Evolutionary conservation across 2,797 vertebrate genomes (phyloP).

Genomic region (Rhincodon typus): DNA sequence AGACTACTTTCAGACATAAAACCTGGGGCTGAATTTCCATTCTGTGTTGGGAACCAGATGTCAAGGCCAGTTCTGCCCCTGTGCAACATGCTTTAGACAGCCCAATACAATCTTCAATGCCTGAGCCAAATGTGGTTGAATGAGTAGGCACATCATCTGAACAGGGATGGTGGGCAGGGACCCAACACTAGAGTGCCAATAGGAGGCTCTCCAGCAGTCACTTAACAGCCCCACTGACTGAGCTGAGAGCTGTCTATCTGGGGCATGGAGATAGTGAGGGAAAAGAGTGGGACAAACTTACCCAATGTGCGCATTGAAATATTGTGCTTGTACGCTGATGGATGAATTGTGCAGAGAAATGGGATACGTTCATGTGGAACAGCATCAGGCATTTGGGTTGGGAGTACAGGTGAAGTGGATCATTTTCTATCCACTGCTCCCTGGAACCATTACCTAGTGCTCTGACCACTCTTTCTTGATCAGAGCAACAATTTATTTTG

Average conservation of each 20-base stretch:
- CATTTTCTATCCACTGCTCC: background rate
- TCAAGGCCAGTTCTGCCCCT: background rate
- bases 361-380: background rate
- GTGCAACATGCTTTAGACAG: background rate
- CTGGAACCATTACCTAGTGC: conserved; percentile 76
- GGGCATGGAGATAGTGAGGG: background rate
- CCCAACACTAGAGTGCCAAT: background rate
- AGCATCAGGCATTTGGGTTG: background rate
- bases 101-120: background rate
- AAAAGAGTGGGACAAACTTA: background rate
- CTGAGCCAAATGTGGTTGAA: background rate
- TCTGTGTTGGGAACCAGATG: background rate
- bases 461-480: conserved; percentile 68
- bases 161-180: background rate
- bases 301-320: background rate
- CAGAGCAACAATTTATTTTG: conserved; percentile 57
- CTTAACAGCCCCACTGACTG: background rate
- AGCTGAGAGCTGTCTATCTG: background rate
- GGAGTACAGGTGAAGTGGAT: background rate
- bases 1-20: background rate
- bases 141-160: background rate
- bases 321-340: background rate
- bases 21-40: background rate
- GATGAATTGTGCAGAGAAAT: background rate
- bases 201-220: background rate